Percentiles rank a stretch among this genome's conserved stretches.
phyloP scores from a whole-genome alignment of 1,140 invertebrate species.

The Drosophila micromelanica region DNA sequence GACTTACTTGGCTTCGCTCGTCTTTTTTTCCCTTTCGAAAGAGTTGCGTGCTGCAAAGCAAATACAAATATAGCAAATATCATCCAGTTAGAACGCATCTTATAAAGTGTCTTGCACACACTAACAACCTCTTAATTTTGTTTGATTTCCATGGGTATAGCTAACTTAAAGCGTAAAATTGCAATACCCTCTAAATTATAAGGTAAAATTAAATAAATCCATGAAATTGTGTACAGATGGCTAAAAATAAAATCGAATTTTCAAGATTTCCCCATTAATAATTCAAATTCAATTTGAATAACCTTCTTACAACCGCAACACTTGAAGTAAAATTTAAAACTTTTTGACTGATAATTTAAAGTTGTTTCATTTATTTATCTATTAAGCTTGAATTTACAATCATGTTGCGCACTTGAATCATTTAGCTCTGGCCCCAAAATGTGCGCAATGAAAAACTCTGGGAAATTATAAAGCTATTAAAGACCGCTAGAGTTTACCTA shows the following conservation, averaged over 20 bases:
- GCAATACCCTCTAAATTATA: too few relatives aligned
- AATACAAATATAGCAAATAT: neutral
- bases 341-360: slow-evolving; percentile 6
- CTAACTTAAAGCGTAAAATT: neutral
- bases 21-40: too few relatives aligned
- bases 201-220: too few relatives aligned
- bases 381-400: slow-evolving; percentile 23
- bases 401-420: slow-evolving; percentile 3
- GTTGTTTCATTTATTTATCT: slow-evolving; percentile 4
- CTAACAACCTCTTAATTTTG: neutral
- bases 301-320: neutral
- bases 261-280: neutral
- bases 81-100: slow-evolving; percentile 9
- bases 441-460: neutral
- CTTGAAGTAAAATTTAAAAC: neutral
- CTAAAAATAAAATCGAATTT: neutral
- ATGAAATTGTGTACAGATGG: too few relatives aligned
- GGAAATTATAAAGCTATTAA: slow-evolving; percentile 50
- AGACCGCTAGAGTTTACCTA: slow-evolving; percentile 38
- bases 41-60: neutral
- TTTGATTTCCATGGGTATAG: too few relatives aligned
- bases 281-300: neutral
- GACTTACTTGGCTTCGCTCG: too few relatives aligned
- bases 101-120: neutral
- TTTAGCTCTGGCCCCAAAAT: neutral